These are phyloP conservation scores for Linnaemya vulpina DNA, from an alignment of 2,888 invertebrate genomes.

Conservation along the genomic window DNA sequence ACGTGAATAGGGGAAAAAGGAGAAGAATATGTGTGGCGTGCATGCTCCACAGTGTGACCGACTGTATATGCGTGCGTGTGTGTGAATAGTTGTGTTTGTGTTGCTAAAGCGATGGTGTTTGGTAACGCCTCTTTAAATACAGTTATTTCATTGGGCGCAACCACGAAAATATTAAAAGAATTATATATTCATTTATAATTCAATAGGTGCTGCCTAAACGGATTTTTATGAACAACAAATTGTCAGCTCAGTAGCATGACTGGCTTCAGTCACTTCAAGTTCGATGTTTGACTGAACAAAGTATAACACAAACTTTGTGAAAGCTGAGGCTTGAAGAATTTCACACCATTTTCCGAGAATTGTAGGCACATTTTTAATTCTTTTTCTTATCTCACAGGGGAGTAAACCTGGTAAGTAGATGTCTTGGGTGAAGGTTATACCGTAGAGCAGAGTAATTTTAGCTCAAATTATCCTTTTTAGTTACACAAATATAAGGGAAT, in stretches of 20 bases:
- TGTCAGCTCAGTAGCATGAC: conserved; percentile 15
- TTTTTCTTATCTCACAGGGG: conserved; percentile 51
- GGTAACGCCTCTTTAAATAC: conserved; percentile 83
- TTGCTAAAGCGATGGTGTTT: conserved; percentile 79
- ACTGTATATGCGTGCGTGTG: not conserved
- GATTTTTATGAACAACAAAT: conserved; percentile 11
- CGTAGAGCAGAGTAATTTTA: conserved; percentile 42
- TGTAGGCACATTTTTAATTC: conserved; percentile 28
- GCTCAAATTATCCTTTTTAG: conserved; percentile 63
- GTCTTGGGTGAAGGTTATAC: conserved; percentile 72
- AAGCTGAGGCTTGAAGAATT: not conserved
- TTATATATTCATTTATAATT: conserved; percentile 73
- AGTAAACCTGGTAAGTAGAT: conserved; percentile 72
- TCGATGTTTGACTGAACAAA: not conserved
- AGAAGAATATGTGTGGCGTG: conserved; percentile 23
- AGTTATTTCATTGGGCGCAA: conserved; percentile 83
- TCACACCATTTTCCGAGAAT: conserved; percentile 24
- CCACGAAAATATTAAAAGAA: conserved; percentile 76
- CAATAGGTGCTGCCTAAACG: conserved; percentile 24
- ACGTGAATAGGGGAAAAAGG: not conserved
- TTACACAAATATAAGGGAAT: not conserved
- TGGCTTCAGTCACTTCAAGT: not conserved
- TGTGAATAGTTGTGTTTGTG: not conserved
- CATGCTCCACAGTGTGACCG: conserved; percentile 39
- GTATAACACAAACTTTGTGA: not conserved